phyloP scores from a whole-genome alignment of 2,888 invertebrate genomes.

The Eilema sororculum region DNA sequence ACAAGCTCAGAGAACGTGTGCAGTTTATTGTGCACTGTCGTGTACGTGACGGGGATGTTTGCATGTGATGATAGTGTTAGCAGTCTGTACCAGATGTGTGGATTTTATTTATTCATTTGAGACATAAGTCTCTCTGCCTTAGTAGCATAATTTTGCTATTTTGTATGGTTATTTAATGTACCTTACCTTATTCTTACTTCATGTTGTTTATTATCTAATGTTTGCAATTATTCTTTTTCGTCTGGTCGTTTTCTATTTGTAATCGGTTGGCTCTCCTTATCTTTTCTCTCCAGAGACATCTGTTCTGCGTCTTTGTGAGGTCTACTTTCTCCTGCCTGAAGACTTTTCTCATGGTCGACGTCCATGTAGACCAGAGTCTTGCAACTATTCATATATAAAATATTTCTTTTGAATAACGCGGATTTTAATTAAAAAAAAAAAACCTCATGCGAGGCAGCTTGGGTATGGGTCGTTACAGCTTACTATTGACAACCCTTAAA shows the following conservation, averaged over 20 bases:
- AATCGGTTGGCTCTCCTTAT: too few species aligned
- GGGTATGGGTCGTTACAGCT: too few species aligned
- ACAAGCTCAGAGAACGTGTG: constrained; percentile 21
- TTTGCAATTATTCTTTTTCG: too few species aligned
- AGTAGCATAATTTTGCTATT: not conserved
- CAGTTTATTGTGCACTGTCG: constrained; percentile 48
- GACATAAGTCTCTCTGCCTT: not conserved
- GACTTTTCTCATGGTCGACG: too few species aligned
- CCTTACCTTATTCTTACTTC: not conserved
- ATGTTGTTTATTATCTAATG: not conserved
- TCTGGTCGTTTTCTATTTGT: too few species aligned
- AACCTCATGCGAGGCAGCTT: not conserved
- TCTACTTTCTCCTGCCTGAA: too few species aligned
- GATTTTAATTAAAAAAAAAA: not conserved
- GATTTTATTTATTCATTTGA: not conserved
- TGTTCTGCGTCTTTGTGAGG: too few species aligned
- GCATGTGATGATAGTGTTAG: constrained; percentile 26
- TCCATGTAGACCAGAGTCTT: too few species aligned
- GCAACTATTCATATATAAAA: too few species aligned
- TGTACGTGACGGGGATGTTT: constrained; percentile 50
- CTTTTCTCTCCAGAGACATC: too few species aligned
- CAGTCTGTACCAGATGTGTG: not conserved
- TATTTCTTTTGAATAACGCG: not conserved
- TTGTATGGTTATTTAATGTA: not conserved
- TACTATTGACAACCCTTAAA: too few species aligned